Conservation (phyloP, 2,113 vertebrate species). For the Monopterus albus region DNA sequence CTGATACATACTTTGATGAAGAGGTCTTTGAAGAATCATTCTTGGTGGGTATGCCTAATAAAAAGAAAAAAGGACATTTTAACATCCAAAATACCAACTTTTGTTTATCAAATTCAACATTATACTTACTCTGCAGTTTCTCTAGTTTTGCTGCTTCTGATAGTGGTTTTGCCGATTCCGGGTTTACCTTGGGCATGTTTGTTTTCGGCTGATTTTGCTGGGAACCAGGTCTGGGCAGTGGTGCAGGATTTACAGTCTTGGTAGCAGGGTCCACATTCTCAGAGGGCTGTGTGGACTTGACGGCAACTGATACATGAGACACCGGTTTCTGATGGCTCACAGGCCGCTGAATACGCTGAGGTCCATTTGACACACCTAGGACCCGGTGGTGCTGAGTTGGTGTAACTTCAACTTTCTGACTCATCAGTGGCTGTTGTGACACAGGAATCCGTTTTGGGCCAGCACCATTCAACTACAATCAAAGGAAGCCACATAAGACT, state of each 20-base stretch:
- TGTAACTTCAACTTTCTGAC: conserved; percentile 18
- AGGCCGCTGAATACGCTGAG: conserved; percentile 82
- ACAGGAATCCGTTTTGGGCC: conserved; percentile 87
- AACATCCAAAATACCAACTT: not conserved
- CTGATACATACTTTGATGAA: conserved; percentile 48
- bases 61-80: not conserved
- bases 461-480: conserved; percentile 72
- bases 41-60: conserved; percentile 60
- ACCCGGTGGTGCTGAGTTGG: conserved; percentile 79
- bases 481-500: too few species aligned
- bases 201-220: conserved; percentile 48
- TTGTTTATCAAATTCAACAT: not conserved
- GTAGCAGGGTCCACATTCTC: conserved; percentile 67
- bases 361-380: conserved; percentile 83
- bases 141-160: conserved; percentile 65
- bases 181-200: conserved; percentile 9
- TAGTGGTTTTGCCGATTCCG: conserved; percentile 56
- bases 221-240: conserved; percentile 37
- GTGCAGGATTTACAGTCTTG: conserved; percentile 38
- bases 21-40: conserved; percentile 1
- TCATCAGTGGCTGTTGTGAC: conserved; percentile 77
- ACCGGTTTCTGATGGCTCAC: conserved; percentile 64
- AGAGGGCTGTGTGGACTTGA: conserved; percentile 23
- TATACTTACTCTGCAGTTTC: conserved; percentile 69
- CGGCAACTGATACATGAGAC: conserved; percentile 29